Evolutionary conservation across 2,113 vertebrate genomes (phyloP), one percentile per base, ranked within the genome.

Genomic region (Podocnemis expansa): DNA sequence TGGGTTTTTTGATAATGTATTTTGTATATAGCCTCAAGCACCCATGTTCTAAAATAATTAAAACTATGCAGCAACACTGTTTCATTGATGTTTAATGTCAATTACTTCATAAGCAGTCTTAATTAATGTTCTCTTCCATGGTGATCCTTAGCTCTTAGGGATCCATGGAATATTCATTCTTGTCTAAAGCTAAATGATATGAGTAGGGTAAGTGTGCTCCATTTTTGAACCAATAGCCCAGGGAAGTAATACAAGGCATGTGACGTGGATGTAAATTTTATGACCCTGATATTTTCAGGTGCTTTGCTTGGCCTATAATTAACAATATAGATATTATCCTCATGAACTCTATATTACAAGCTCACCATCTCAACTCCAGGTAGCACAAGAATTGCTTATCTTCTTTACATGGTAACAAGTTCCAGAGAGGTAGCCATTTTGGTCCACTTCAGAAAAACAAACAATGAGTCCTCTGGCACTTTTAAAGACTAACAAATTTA

Each of bases 341-440:
- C 76, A 89, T 55, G 80, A 76, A 10, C 4, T 11, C 85, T 51
- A 78, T 51, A 58, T 82, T 43, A 78, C 76, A 67, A 89, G 76
- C 80, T 73, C 56, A 81, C 52, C 49, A 89, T 49, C 84, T 54
- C 82, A 55, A 29, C 87, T 52, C 88, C 80, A 81, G 80, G 90
- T 88, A 93, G 91, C 90, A 89, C 3, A 88, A 90, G 79, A 84
- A 54, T 90, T 70, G 58, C 87, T 78, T 87, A 7, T 95, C 91
- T 93, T 89, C 94, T 93, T 94, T 93, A 93, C 31, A 82, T 47
- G 47, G 47, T 47, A 10, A 47, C 47, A 47, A 47, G 47, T 47
- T 47, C 47, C 47, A 47, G 47, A 47, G 47, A 47, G 47, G 47
- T 47, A 8, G 47, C 47, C 47, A 47, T 47, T 47, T 47, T 47